phyloP scores from a whole-genome alignment of 1,140 invertebrate species.

The Drosophila micromelanica region DNA sequence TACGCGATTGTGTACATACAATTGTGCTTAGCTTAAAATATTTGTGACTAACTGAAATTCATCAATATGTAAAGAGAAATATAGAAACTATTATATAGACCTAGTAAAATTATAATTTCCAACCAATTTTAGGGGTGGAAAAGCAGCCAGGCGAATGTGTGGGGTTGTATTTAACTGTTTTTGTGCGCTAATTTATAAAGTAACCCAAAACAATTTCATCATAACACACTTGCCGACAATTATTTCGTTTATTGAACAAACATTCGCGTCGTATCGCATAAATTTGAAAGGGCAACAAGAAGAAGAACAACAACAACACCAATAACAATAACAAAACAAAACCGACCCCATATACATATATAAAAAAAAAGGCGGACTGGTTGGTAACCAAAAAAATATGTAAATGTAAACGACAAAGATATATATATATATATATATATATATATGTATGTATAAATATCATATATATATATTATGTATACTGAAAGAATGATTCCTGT shows the following conservation, averaged over 20 bases:
- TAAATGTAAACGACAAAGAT: conserved; percentile 52
- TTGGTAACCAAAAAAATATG: conserved; percentile 75
- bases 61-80: neutral
- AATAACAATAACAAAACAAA: conserved; percentile 49
- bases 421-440: conserved; percentile 19
- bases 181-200: conserved; percentile 80
- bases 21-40: conserved; percentile 6
- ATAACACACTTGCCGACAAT: conserved; percentile 81
- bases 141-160: neutral
- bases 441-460: conserved; percentile 21
- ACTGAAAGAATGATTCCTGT: too few species aligned
- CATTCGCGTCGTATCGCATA: conserved; percentile 78
- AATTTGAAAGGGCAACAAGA: conserved; percentile 61
- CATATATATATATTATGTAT: conserved; percentile 42
- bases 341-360: conserved; percentile 31
- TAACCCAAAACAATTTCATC: conserved; percentile 83
- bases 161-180: conserved; percentile 17
- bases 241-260: conserved; percentile 83
- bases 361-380: conserved; percentile 33
- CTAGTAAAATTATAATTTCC: neutral
- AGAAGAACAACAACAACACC: conserved; percentile 28
- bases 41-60: neutral
- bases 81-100: neutral
- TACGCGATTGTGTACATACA: conserved; percentile 1
- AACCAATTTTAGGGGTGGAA: neutral